phyloP scores from a whole-genome alignment of 2,113 vertebrate genomes.

The Brachionichthys hirsutus region DNA sequence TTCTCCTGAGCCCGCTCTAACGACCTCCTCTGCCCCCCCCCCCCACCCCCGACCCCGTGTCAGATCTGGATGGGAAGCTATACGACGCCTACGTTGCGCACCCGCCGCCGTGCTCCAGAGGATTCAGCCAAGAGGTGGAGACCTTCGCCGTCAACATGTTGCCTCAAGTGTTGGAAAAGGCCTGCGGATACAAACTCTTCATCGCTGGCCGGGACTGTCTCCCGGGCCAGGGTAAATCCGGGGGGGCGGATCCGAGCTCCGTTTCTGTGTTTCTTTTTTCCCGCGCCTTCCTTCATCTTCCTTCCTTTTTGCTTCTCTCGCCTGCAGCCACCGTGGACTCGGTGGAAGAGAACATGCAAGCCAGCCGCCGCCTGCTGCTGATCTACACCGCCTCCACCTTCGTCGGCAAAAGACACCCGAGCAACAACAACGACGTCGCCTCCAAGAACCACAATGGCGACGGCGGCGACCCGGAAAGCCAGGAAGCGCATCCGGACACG shows the following conservation, averaged over 20 bases:
- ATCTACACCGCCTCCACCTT: conserved; percentile 74
- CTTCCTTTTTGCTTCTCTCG: not conserved
- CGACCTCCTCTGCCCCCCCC: too few relatives aligned
- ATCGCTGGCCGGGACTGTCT: conserved; percentile 86
- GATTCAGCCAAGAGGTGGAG: conserved; percentile 68
- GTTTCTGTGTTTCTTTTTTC: too few relatives aligned
- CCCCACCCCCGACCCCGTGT: not conserved
- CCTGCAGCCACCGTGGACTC: conserved; percentile 78
- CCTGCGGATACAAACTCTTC: conserved; percentile 87
- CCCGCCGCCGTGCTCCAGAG: conserved; percentile 67
- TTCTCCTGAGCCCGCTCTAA: too few relatives aligned
- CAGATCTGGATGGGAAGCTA: conserved; percentile 86
- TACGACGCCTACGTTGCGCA: conserved; percentile 92
- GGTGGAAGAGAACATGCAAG: conserved; percentile 79
- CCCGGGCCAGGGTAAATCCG: conserved; percentile 83
- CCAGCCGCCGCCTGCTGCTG: conserved; percentile 84
- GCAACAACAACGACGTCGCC: conserved; percentile 50
- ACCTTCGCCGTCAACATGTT: conserved; percentile 78
- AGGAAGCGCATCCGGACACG: conserved; percentile 24
- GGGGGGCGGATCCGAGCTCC: not conserved
- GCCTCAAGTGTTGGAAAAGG: conserved; percentile 85
- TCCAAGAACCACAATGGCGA: conserved; percentile 5
- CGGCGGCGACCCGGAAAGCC: not conserved
- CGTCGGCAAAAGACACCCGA: conserved; percentile 37
- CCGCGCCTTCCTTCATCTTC: too few relatives aligned